phyloP scores from a whole-genome alignment of 2,113 vertebrate species.

The Lepus americanus region DNA sequence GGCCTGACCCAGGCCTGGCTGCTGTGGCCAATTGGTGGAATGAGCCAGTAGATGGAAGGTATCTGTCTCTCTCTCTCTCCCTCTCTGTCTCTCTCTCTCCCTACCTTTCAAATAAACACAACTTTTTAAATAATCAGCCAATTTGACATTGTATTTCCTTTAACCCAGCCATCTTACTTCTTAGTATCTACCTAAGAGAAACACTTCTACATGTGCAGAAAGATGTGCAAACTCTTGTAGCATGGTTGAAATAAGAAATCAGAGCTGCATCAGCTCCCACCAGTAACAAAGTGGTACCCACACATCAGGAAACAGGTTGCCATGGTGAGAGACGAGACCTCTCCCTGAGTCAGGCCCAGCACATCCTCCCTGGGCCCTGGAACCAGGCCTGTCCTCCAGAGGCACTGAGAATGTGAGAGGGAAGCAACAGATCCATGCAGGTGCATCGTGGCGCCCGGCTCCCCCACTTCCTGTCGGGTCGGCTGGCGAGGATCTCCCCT shows the following conservation, averaged over 20 bases:
- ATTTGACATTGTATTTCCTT: constrained; percentile 7
- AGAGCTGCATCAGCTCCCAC: neutral
- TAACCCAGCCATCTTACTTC: constrained; percentile 1
- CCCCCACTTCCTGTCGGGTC: neutral
- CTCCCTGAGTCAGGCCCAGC: neutral
- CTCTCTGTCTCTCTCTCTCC: no score
- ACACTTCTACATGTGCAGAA: neutral
- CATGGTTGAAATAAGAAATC: neutral
- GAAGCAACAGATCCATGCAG: neutral
- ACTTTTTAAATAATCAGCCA: neutral
- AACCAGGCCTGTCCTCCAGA: neutral
- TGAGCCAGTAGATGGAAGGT: no score
- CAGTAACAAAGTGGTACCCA: neutral
- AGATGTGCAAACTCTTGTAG: constrained; percentile 14
- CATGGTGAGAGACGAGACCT: neutral
- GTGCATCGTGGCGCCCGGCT: neutral
- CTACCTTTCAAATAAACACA: no score
- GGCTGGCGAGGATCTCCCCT: neutral
- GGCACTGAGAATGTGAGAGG: neutral
- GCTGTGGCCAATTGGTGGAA: no score
- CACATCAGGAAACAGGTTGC: neutral
- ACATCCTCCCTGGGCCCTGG: neutral
- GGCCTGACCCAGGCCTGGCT: no score
- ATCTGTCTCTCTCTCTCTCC: no score
- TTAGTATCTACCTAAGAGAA: neutral